Evolutionary conservation across 2,797 vertebrate genomes (phyloP).

Genomic region (Gobionotothen gibberifrons): DNA sequence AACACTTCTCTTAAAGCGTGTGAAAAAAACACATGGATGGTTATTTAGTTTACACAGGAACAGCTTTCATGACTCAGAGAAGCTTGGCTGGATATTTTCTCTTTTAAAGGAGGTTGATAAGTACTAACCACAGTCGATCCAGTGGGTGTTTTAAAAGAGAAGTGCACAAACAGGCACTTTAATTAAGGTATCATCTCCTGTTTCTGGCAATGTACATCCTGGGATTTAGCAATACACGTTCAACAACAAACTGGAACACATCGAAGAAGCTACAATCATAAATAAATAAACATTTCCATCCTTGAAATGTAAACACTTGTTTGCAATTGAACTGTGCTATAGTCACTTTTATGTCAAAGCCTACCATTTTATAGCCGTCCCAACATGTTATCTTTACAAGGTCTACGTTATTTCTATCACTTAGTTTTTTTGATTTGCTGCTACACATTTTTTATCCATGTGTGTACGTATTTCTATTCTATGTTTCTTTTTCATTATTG

Average conservation of each 20-base stretch:
- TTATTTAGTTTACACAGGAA: slow-evolving; percentile 21
- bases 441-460: no score
- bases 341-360: no score
- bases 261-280: slow-evolving; percentile 1
- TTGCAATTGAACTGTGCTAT: no score
- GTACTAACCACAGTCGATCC: slow-evolving; percentile 20
- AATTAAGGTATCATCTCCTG: slow-evolving; percentile 29
- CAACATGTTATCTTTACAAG: no score
- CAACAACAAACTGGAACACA: slow-evolving; percentile 10
- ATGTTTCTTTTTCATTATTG: no score
- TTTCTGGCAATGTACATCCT: slow-evolving; percentile 14
- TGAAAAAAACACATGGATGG: neutral
- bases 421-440: no score
- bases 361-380: no score
- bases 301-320: no score
- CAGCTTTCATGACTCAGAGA: slow-evolving; percentile 37
- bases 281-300: slow-evolving; percentile 21
- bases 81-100: slow-evolving; percentile 22
- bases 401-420: no score
- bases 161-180: slow-evolving; percentile 45
- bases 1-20: slow-evolving; percentile 11
- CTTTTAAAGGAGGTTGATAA: slow-evolving; percentile 1
- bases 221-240: slow-evolving; percentile 24
- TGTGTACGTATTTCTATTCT: no score
- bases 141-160: neutral